These are phyloP conservation scores for Coleophora flavipennella DNA, from an alignment of 2,888 invertebrate species.

Conservation along the genomic window DNA sequence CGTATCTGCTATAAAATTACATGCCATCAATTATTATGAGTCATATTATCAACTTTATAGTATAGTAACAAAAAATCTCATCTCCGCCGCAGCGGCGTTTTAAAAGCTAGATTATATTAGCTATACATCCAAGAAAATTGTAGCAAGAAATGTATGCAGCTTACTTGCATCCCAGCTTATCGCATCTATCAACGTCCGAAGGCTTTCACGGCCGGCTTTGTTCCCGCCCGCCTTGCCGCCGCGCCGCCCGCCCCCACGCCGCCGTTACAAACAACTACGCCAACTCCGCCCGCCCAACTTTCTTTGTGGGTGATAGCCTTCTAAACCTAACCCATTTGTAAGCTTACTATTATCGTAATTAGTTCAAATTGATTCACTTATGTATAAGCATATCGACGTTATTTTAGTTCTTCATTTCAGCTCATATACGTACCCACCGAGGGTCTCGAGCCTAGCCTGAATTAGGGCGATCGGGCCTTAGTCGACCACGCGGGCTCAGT, in stretches of 20 bases:
- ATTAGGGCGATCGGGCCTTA: too few species aligned
- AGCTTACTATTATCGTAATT: slow-evolving; percentile 10
- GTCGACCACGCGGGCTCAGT: too few species aligned
- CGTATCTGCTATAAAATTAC: too few species aligned
- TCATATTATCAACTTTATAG: too few species aligned
- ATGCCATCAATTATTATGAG: too few species aligned
- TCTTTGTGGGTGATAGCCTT: slow-evolving; percentile 51
- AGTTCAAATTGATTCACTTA: too few species aligned
- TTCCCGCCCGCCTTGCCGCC: slow-evolving; percentile 42
- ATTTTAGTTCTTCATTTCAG: too few species aligned
- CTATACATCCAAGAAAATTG: slow-evolving; percentile 42
- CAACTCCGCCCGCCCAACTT: slow-evolving; percentile 50
- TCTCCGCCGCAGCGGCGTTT: background rate
- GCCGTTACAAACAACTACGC: slow-evolving; percentile 59
- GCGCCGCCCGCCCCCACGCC: slow-evolving; percentile 28
- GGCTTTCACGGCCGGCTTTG: slow-evolving; percentile 68
- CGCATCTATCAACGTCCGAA: slow-evolving; percentile 67
- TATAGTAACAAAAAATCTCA: too few species aligned
- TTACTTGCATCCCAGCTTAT: slow-evolving; percentile 71
- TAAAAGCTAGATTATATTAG: slow-evolving; percentile 25
- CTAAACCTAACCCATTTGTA: slow-evolving; percentile 35
- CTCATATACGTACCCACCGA: too few species aligned
- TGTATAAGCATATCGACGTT: too few species aligned
- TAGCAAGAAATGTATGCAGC: slow-evolving; percentile 68
- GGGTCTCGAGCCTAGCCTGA: too few species aligned